Percentiles rank a stretch among this genome's conserved stretches.
phyloP scores from a whole-genome alignment of 2,888 invertebrate species.

The Drosophila stalkeri region DNA sequence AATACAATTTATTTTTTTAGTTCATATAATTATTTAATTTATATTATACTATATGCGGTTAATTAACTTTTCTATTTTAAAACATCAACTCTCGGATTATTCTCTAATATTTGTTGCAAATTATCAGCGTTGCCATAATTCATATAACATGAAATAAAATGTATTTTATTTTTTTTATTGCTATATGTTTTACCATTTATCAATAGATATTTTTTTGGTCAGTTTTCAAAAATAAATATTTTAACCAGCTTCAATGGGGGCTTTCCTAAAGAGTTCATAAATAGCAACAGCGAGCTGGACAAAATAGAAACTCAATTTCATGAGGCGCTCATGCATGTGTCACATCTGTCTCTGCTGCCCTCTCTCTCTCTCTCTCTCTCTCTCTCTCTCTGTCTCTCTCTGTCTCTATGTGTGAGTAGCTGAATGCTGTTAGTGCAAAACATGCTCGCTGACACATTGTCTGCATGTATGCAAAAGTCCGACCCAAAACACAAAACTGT shows the following conservation, averaged over 20 bases:
- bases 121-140: no score
- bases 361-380: neutral
- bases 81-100: no score
- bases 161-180: no score
- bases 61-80: no score
- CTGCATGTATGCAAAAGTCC: conserved; percentile 41
- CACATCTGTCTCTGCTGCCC: neutral
- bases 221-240: conserved; percentile 2
- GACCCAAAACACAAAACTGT: conserved; percentile 60
- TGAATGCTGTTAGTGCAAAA: conserved; percentile 20
- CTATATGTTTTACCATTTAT: no score
- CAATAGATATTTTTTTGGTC: neutral
- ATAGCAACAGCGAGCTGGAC: conserved; percentile 34
- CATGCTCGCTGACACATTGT: conserved; percentile 50
- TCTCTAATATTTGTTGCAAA: no score
- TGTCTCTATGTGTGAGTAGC: conserved; percentile 1
- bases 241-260: conserved; percentile 18
- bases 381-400: neutral
- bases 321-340: conserved; percentile 61
- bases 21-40: no score
- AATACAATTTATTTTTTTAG: no score
- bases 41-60: no score
- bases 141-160: no score
- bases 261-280: conserved; percentile 16
- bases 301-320: conserved; percentile 65